Base-by-base conservation (phyloP, 2,113 vertebrate genomes). In the Pseudois nayaur region DNA sequence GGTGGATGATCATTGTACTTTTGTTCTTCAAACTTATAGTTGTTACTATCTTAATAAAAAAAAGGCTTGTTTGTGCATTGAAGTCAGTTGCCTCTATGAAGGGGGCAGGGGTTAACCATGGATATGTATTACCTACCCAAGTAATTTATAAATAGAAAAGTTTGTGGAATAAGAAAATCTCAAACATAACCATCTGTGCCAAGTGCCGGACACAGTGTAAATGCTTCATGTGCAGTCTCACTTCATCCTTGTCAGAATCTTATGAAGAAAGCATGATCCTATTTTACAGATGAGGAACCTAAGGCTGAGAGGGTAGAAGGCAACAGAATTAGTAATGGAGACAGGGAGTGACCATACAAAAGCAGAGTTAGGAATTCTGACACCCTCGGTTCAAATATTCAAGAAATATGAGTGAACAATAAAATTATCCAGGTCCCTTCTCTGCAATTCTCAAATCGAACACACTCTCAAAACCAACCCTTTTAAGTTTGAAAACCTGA, bases 1-100 rank as follows among this genome's bases (percentile, higher is more conserved):
- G 45, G n/a, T 54, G 62, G 9, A 67, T 82, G 19, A 16, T 81
- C 31, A 13, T n/a, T 62, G 89, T 27, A 87, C 71, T 71, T 88
- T 93, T 55, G 79, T 45, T 62, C 90, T 95, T 89, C 48, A 84
- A 91, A 76, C 40, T 64, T 90, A 57, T 4, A 57, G 50, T 15
- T 40, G 59, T 82, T 55, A 67, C 21, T 17, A 71, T 21, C 50
- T 55, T 40, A 45, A 64, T 16, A 0, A 16, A 31, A 36, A 27
- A 50, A 86, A 86, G 33, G 31, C 6, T 43, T 85, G 79, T 27
- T 64, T 29, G 36, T 17, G 23, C n/a, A 74, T 0, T 54, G n/a
- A 25, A 40, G 36, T 79, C 64, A 40, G 25, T 0, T 19, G 14
- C 59, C 45, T 74, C 36, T 52, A 36, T 3, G 23, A 87, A 62